Percentiles rank a stretch among this genome's conserved stretches.
phyloP scores from a whole-genome alignment of 2,113 vertebrate species.

The Oncorhynchus masou region DNA sequence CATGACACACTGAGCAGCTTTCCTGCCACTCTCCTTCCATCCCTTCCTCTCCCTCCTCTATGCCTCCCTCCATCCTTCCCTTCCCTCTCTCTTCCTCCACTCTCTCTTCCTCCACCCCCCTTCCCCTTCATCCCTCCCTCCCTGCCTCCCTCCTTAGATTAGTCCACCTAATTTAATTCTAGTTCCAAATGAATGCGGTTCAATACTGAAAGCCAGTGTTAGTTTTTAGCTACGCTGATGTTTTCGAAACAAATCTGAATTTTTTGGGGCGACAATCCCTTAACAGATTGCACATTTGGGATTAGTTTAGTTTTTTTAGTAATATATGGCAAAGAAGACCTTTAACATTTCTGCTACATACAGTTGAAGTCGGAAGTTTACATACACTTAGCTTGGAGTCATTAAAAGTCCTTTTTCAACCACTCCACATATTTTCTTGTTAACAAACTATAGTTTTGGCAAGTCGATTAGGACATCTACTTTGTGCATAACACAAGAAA shows the following conservation, averaged over 20 bases:
- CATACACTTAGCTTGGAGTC: too few species aligned
- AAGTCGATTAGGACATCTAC: too few species aligned
- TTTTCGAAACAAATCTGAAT: neutral
- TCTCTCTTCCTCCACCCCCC: too few species aligned
- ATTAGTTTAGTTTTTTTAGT: constrained; percentile 10
- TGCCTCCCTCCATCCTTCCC: neutral
- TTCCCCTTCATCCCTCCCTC: neutral
- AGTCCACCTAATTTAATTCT: constrained; percentile 8
- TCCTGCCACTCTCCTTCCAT: too few species aligned
- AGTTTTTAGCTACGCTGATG: neutral
- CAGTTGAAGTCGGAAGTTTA: neutral
- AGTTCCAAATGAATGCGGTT: constrained; percentile 12
- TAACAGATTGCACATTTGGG: neutral
- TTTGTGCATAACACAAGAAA: too few species aligned
- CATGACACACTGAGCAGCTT: neutral
- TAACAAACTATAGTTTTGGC: too few species aligned
- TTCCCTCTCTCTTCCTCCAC: neutral
- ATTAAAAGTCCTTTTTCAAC: too few species aligned
- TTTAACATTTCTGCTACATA: neutral
- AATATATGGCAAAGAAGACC: neutral
- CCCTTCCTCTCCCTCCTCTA: neutral
- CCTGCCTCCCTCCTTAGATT: constrained; percentile 2
- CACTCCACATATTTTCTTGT: too few species aligned
- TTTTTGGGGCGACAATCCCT: neutral
- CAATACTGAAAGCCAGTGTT: neutral